phyloP scores from a whole-genome alignment of 2,888 invertebrate species.

The Celastrina argiolus region DNA sequence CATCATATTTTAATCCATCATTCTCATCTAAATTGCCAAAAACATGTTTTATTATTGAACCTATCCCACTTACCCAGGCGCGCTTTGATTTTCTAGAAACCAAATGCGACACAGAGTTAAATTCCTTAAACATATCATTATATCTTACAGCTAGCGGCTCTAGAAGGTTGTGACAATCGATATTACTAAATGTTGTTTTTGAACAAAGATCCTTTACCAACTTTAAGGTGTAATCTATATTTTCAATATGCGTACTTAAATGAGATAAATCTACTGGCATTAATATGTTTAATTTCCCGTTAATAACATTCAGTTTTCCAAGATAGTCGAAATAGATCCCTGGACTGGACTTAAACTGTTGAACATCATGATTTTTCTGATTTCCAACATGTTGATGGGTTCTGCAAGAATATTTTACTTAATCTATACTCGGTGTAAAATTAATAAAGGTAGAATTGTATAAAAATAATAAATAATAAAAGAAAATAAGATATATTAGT shows the following conservation, averaged over 20 bases:
- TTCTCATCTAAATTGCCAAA: conserved; percentile 37
- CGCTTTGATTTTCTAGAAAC: conserved; percentile 28
- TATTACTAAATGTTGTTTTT: background rate
- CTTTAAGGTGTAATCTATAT: too few relatives aligned
- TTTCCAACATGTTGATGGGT: background rate
- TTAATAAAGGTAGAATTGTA: background rate
- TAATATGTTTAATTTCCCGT: too few relatives aligned
- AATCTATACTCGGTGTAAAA: background rate
- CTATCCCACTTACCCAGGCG: conserved; percentile 35
- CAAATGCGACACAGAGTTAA: conserved; percentile 32
- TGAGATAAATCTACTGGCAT: conserved; percentile 29
- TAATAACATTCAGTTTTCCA: too few relatives aligned
- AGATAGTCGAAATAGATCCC: conserved; percentile 32
- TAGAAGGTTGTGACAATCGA: conserved; percentile 27
- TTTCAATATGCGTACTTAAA: conserved; percentile 30
- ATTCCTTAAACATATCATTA: conserved; percentile 27
- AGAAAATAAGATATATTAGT: background rate
- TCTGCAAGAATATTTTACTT: background rate
- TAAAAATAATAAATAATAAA: background rate
- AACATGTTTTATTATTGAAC: conserved; percentile 33
- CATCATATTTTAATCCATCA: conserved; percentile 33
- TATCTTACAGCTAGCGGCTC: conserved; percentile 24
- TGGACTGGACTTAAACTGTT: conserved; percentile 10
- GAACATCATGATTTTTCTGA: conserved; percentile 13
- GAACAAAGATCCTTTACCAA: background rate